Percentiles rank a stretch among this genome's conserved stretches.
These are phyloP conservation scores for Emydura subglobosa DNA, from an alignment of 2,113 vertebrate genomes.

Conservation along the genomic window DNA sequence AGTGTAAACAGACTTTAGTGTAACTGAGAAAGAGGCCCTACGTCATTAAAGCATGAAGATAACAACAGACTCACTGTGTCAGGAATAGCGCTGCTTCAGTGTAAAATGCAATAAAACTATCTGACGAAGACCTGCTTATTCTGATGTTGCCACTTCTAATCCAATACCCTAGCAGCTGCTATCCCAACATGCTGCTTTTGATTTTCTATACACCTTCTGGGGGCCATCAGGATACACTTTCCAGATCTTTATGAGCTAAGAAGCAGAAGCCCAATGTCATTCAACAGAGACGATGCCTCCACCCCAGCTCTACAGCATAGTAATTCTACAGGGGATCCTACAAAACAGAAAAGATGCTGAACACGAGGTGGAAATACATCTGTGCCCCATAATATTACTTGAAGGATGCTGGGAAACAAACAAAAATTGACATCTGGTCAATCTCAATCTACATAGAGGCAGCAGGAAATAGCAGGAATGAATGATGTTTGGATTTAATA, in stretches of 20 bases:
- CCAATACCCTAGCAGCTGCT: not conserved
- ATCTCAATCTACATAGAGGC: not conserved
- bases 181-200: not conserved
- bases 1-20: not conserved
- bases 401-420: slow-evolving; percentile 11
- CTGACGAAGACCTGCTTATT: not conserved
- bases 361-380: not conserved
- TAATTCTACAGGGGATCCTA: not conserved
- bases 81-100: accelerated
- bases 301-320: not conserved
- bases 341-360: not conserved
- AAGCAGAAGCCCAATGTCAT: not conserved
- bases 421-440: not conserved
- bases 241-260: not conserved
- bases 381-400: not conserved
- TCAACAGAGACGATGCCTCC: not conserved
- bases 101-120: not conserved
- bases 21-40: not conserved
- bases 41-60: not conserved
- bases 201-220: not conserved
- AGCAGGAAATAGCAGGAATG: not conserved
- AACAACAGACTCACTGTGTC: not conserved
- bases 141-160: not conserved
- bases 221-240: not conserved
- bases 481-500: not conserved